These are phyloP conservation scores for Tachyglossus aculeatus DNA, from an alignment of 2,797 vertebrate genomes.

Conservation along the genomic window DNA sequence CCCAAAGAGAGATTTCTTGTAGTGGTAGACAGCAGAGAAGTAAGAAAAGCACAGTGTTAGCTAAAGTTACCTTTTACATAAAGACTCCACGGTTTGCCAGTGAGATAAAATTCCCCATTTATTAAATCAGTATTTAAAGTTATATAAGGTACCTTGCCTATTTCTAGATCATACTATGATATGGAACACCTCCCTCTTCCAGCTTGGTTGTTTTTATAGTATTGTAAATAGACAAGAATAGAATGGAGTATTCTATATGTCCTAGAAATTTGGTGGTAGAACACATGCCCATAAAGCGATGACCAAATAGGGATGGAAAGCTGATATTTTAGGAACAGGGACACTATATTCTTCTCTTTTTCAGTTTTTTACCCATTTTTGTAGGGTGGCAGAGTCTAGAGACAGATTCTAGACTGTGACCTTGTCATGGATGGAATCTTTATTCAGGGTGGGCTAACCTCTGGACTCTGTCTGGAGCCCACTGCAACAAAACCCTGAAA, in stretches of 20 bases:
- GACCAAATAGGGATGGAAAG: no score
- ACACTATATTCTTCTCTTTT: no score
- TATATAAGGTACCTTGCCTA: conserved; percentile 42
- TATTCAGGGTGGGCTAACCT: no score
- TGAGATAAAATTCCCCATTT: conserved; percentile 50
- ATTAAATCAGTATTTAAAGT: conserved; percentile 45
- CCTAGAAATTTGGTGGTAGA: conserved; percentile 26
- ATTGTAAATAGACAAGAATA: conserved; percentile 37
- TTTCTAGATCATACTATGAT: conserved; percentile 13
- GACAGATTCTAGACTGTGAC: no score
- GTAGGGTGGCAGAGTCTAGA: no score
- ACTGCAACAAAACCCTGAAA: no score
- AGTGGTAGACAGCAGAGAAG: conserved; percentile 14
- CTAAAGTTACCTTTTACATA: conserved; percentile 25
- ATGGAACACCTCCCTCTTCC: conserved; percentile 21
- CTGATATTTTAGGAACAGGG: no score
- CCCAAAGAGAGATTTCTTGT: conserved; percentile 5
- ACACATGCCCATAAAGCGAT: no score
- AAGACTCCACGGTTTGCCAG: conserved; percentile 48
- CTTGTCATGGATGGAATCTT: no score
- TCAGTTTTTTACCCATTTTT: no score
- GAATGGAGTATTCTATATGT: conserved; percentile 12
- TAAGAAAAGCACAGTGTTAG: conserved; percentile 19
- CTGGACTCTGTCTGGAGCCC: no score
- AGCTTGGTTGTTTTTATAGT: conserved; percentile 12